A percentile compares a stretch with the other conserved stretches of the same genome.
phyloP scores from a whole-genome alignment of 2,888 invertebrate genomes.

The Tenodera sinensis region DNA sequence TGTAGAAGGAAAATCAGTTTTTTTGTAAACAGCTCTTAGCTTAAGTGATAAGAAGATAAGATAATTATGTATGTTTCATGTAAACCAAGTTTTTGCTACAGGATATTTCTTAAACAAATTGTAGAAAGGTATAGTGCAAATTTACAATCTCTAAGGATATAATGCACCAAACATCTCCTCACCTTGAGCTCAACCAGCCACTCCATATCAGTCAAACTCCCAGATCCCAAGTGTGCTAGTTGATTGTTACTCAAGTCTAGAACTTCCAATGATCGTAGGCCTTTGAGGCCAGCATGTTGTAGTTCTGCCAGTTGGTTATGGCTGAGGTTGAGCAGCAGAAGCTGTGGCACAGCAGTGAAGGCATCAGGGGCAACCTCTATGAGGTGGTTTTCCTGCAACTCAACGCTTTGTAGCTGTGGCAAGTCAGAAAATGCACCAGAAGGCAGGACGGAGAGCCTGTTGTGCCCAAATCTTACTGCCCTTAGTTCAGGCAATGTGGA shows the following conservation, averaged over 20 bases:
- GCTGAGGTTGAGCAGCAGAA: slow-evolving; percentile 79
- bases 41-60: too few relatives aligned
- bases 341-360: slow-evolving; percentile 71
- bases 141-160: too few relatives aligned
- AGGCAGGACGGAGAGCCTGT: slow-evolving; percentile 53
- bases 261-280: slow-evolving; percentile 75
- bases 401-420: slow-evolving; percentile 67
- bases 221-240: slow-evolving; percentile 59
- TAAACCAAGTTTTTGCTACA: too few relatives aligned
- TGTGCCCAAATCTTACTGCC: slow-evolving; percentile 59
- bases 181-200: slow-evolving; percentile 81
- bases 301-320: slow-evolving; percentile 72
- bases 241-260: slow-evolving; percentile 80
- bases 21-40: too few relatives aligned
- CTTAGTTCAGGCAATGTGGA: slow-evolving; percentile 64
- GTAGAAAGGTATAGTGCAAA: too few relatives aligned
- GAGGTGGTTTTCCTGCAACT: slow-evolving; percentile 76
- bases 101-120: too few relatives aligned
- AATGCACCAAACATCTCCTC: slow-evolving; percentile 16
- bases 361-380: slow-evolving; percentile 68
- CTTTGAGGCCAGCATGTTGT: slow-evolving; percentile 70
- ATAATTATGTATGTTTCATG: too few relatives aligned
- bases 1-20: too few relatives aligned
- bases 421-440: slow-evolving; percentile 73
- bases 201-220: slow-evolving; percentile 72